Evolutionary conservation across 2,797 vertebrate genomes (phyloP), one percentile per base, ranked within the genome.

Genomic region (Tangara arthus): DNA sequence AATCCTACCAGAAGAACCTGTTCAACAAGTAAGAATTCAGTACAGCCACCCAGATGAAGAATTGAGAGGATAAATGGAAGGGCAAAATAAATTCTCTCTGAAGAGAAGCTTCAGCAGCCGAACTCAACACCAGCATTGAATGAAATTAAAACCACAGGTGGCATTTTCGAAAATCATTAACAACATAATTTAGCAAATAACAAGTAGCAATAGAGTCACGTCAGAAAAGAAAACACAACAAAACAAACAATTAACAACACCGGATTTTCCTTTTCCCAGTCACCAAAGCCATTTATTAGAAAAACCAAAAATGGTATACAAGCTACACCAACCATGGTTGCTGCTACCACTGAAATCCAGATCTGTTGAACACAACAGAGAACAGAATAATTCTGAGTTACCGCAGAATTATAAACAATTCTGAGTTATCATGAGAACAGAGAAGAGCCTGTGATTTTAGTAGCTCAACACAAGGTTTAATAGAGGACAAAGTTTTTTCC

Each of bases 141-240:
- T 47, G 20, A 86, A 89, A 65, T 81, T 83, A 84, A 90, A 94
- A 77, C 57, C 70, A 75, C n/a, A 37, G 44, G 56, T 35, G 24
- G 42, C 34, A 85, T 76, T 95, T 94, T 69, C 24, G 91, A 89
- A 93, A 93, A 64, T 55, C 39, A 55, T 20, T 82, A 61, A 72
- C 11, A 41, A 52, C 55, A 63, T 9, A 42, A 59, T 82, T 92
- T 76, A 87, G 66, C 32, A 71, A 86, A 75, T 22, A 94, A 77
- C 56, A 82, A 73, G 53, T 22, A 70, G 60, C 49, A 75, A 70
- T 69, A 80, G 6, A 85, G 32, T 41, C 44, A 59, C 27, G 66
- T 53, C 39, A 49, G 61, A 46, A 79, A 50, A 49, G 6, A 46
- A 42, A 84, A 4, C 10, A 56, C 35, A 49, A 53, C 11, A 61